Conservation (phyloP, 1,140 invertebrate genomes). For the Drosophila asahinai region DNA sequence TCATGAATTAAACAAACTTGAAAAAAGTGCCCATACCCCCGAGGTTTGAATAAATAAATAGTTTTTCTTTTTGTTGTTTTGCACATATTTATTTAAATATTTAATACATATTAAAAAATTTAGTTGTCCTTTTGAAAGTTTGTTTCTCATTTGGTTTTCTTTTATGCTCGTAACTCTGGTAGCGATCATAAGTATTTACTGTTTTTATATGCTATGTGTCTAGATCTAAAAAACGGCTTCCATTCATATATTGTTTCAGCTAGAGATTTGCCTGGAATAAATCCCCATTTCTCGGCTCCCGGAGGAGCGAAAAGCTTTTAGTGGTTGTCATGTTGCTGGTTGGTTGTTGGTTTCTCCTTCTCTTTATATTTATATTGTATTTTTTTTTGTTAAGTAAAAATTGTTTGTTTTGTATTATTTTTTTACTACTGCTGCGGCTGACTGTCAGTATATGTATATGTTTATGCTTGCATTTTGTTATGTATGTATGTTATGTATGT, state of each 20-base stretch:
- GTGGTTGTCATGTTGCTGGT: conserved; percentile 55
- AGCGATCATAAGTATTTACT: conserved; percentile 74
- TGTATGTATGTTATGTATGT: conserved; percentile 54
- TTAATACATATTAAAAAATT: conserved; percentile 79
- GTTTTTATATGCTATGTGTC: conserved; percentile 69
- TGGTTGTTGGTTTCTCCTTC: conserved; percentile 21
- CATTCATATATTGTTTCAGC: conserved; percentile 37
- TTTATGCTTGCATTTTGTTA: conserved; percentile 46
- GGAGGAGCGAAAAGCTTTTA: conserved; percentile 62
- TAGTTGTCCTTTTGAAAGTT: conserved; percentile 51
- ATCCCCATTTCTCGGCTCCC: conserved; percentile 29
- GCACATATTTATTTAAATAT: conserved; percentile 79
- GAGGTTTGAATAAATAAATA: background rate
- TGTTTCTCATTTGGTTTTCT: conserved; percentile 41
- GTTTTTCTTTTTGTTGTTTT: conserved; percentile 44
- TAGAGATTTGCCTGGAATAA: conserved; percentile 15
- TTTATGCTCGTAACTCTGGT: conserved; percentile 60
- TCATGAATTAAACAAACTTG: too few species aligned
- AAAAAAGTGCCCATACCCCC: too few species aligned
- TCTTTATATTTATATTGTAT: conserved; percentile 49
- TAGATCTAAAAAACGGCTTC: conserved; percentile 62
- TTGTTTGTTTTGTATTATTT: conserved; percentile 24
- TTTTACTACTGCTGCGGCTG: conserved; percentile 42
- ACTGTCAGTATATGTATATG: conserved; percentile 40
- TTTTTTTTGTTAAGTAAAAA: conserved; percentile 47